These are phyloP conservation scores for Hyperopisus bebe DNA, from an alignment of 2,113 vertebrate species.

Conservation along the genomic window DNA sequence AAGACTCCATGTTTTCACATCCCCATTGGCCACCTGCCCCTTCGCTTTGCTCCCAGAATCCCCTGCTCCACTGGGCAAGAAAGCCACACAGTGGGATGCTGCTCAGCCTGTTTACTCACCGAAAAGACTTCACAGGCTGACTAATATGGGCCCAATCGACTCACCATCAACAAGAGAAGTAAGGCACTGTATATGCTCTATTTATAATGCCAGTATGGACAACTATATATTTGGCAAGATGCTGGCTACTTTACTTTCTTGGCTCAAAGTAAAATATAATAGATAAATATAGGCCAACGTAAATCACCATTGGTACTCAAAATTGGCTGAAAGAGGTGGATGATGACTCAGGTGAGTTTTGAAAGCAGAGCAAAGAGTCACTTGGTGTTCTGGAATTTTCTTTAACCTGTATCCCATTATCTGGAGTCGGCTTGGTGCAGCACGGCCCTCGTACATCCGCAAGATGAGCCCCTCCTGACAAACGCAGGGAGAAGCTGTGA, in stretches of 20 bases:
- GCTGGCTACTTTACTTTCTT: neutral
- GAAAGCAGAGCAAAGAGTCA: neutral
- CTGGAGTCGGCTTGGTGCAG: neutral
- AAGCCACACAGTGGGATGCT: neutral
- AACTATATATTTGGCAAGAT: neutral
- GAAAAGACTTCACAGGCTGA: neutral
- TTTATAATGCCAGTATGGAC: neutral
- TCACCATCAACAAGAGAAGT: neutral
- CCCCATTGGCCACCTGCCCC: constrained; percentile 27
- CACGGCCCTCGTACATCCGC: neutral
- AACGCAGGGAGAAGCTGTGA: neutral
- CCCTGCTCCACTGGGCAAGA: neutral
- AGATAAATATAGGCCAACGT: neutral
- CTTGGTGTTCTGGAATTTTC: neutral
- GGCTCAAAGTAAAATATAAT: neutral
- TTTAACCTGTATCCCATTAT: neutral
- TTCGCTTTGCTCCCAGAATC: neutral
- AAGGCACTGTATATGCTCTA: neutral
- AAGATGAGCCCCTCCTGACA: neutral
- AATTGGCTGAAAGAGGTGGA: neutral
- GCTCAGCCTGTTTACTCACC: neutral
- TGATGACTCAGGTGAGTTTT: neutral
- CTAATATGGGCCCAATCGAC: neutral
- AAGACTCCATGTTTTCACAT: constrained; percentile 30
- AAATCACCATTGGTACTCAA: neutral